Evolutionary conservation across 2,797 vertebrate species (phyloP), one percentile per base, ranked within the genome.

Genomic region (Amphiprion clarkii): DNA sequence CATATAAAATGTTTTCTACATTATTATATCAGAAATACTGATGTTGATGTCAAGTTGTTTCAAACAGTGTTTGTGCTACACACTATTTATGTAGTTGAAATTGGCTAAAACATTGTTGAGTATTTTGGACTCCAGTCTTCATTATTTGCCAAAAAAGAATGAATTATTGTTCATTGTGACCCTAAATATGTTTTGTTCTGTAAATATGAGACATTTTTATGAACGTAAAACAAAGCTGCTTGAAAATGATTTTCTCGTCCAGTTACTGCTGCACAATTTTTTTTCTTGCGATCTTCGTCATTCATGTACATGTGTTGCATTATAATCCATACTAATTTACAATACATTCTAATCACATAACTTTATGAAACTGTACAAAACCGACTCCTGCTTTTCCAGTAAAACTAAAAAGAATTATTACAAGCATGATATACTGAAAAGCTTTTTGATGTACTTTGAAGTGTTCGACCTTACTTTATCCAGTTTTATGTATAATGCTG

Each of bases 191-290:
- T 89, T 90, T 83, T 88, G 62, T 89, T 87, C 83, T 94, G 93
- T 94, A 94, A 91, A 94, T 93, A 93, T 90, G 71, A 90, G 70
- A 91, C 87, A 90, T 93, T 92, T 93, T 90, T 93, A 93, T 90
- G 89, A 90, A 88, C 73, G 68, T 88, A 72, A 88, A 89, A 83
- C 60, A 83, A 79, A 84, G 46, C 58, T 91, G 83, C 72, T 87
- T 84, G 78, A 82, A 84, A 83, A 66, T 31, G 5, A 42, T 70
- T 78, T 69, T 48, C 54, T 62, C 13, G 25, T 81, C 71, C 21
- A 25, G 23, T 85, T 78, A 48, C 82, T 84, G 59, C 56, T 56
- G 13, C 55, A 73, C 31, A 39, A 23, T 14, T 36, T 44, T 71
- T 56, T 62, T 51, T 59, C 51, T 55, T 54, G 16, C 19, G 6